Conservation (phyloP, 2,888 invertebrate genomes). For the Drosophila peninsularis region DNA sequence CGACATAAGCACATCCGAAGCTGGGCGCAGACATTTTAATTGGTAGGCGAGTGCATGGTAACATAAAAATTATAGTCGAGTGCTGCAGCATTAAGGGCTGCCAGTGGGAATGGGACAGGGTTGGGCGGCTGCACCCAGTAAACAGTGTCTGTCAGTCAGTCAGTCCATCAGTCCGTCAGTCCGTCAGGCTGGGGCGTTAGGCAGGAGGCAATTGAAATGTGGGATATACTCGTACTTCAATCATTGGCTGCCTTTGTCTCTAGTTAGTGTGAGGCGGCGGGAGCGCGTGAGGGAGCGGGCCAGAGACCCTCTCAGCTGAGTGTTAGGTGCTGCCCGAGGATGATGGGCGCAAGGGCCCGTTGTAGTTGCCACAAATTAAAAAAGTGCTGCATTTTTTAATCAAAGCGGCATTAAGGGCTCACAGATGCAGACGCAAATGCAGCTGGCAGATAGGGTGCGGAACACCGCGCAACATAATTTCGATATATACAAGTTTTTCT, state of each 20-base stretch:
- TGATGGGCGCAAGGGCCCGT: constrained; percentile 6
- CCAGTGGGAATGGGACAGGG: not conserved
- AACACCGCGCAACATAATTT: constrained; percentile 35
- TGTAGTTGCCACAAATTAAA: constrained; percentile 76
- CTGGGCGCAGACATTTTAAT: constrained; percentile 79
- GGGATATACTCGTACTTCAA: constrained; percentile 67
- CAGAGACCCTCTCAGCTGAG: not conserved
- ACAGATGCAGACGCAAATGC: constrained; percentile 22
- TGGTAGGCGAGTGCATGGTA: constrained; percentile 81
- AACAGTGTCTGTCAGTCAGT: constrained; percentile 55
- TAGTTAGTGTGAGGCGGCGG: constrained; percentile 15
- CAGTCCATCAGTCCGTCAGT: not conserved
- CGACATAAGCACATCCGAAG: constrained; percentile 81
- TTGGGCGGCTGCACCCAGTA: constrained; percentile 25
- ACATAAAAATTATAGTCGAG: constrained; percentile 79
- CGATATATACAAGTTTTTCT: not conserved
- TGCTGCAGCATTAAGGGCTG: constrained; percentile 45
- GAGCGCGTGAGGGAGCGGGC: not conserved
- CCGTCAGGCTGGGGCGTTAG: constrained; percentile 32
- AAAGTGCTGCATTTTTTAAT: constrained; percentile 77
- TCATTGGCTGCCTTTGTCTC: constrained; percentile 69
- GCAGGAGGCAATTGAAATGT: constrained; percentile 77
- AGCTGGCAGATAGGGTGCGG: constrained; percentile 9
- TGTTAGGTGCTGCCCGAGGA: constrained; percentile 44
- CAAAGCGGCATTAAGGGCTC: constrained; percentile 75